A percentile compares a stretch with the other conserved stretches of the same genome.
Conservation (phyloP, 2,888 invertebrate genomes). For the Andrena haemorrhoa region DNA sequence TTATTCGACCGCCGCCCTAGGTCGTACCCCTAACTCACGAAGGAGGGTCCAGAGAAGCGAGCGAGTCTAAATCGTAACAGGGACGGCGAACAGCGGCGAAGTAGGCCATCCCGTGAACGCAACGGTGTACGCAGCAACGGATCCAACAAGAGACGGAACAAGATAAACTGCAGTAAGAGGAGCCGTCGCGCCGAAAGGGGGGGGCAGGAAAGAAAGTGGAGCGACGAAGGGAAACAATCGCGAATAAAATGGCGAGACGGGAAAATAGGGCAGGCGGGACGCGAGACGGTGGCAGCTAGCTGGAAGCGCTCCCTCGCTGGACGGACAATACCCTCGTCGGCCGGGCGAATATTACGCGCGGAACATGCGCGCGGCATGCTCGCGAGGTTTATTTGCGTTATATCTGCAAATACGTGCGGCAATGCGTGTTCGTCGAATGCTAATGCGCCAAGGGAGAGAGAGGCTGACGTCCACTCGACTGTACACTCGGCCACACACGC, state of each 20-base stretch:
- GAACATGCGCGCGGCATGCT: conserved; percentile 63
- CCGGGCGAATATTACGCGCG: conserved; percentile 67
- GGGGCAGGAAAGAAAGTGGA: neutral
- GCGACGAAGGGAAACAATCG: conserved; percentile 24
- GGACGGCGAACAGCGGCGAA: conserved; percentile 4
- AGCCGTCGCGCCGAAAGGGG: neutral
- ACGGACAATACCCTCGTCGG: conserved; percentile 52
- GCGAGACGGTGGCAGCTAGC: conserved; percentile 28
- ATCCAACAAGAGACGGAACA: neutral
- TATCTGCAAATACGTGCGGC: conserved; percentile 78
- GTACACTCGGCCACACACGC: conserved; percentile 5
- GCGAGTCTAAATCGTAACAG: neutral
- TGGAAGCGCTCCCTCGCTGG: conserved; percentile 27
- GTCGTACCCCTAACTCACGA: too few species aligned
- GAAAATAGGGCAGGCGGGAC: conserved; percentile 24
- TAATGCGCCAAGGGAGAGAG: conserved; percentile 64
- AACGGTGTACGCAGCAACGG: neutral
- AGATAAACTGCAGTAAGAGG: conserved; percentile 15
- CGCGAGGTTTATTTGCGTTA: conserved; percentile 77
- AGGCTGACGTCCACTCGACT: conserved; percentile 23
- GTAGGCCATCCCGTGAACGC: neutral
- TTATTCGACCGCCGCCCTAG: too few species aligned
- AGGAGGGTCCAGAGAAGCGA: neutral
- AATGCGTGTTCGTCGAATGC: conserved; percentile 76
- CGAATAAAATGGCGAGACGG: conserved; percentile 42